Percentiles rank a stretch among this genome's conserved stretches.
These are phyloP conservation scores for Indicator maculatus DNA, from an alignment of 2,113 vertebrate species.

Conservation along the genomic window DNA sequence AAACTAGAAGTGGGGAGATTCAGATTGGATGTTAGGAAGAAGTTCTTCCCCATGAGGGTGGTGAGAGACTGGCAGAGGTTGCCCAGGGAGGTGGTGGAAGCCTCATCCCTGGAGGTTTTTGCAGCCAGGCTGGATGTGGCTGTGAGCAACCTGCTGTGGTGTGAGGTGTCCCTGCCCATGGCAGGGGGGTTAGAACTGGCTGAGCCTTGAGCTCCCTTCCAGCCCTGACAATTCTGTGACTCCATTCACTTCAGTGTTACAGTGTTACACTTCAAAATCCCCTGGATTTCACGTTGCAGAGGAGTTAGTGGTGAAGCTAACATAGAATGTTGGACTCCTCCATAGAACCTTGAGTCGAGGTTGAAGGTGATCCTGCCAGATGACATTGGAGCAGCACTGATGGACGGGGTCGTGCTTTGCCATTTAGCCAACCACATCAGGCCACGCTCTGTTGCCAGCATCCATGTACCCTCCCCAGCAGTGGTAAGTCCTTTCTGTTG, in stretches of 20 bases:
- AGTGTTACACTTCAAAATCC: background rate
- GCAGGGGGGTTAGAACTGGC: too few relatives aligned
- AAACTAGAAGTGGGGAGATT: too few relatives aligned
- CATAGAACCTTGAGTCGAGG: conserved; percentile 92
- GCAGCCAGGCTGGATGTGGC: too few relatives aligned
- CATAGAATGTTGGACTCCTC: background rate
- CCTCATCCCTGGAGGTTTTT: too few relatives aligned
- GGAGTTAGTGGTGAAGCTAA: background rate
- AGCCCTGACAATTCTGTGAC: too few relatives aligned
- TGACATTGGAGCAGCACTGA: conserved; percentile 93
- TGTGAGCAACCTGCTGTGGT: too few relatives aligned
- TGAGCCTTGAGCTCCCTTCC: too few relatives aligned
- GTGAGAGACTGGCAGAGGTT: too few relatives aligned
- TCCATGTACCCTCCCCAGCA: conserved; percentile 75
- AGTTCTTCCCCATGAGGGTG: too few relatives aligned
- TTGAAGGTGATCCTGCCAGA: conserved; percentile 96
- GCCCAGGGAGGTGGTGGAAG: too few relatives aligned
- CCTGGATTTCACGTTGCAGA: background rate
- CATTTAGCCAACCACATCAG: conserved; percentile 98
- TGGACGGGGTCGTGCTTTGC: conserved; percentile 98
- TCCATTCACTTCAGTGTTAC: background rate
- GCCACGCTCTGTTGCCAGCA: conserved; percentile 96
- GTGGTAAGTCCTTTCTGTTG: conserved; percentile 81
- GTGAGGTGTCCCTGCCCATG: too few relatives aligned
- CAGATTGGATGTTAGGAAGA: too few relatives aligned